phyloP scores from a whole-genome alignment of 1,140 invertebrate species.

The Drosophila serrata region DNA sequence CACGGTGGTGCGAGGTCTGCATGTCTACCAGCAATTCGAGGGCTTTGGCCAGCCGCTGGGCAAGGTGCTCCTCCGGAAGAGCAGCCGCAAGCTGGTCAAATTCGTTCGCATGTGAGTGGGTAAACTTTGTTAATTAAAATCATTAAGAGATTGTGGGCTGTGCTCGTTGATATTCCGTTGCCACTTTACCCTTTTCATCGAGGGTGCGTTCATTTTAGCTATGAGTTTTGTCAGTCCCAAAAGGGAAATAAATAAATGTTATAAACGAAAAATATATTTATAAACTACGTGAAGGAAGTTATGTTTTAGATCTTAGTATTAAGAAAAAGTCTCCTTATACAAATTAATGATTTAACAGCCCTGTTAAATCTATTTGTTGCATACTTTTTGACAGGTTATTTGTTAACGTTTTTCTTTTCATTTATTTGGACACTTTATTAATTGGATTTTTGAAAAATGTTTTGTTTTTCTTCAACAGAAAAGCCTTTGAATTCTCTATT shows the following conservation, averaged over 20 bases:
- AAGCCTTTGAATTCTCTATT: neutral
- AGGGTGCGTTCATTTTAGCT: neutral
- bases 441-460: neutral
- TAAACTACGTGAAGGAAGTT: neutral
- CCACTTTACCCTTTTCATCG: neutral
- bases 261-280: neutral
- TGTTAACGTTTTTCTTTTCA: neutral
- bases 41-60: conserved; percentile 82
- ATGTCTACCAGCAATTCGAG: conserved; percentile 86
- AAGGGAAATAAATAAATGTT: neutral
- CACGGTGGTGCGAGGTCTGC: conserved; percentile 87
- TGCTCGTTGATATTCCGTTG: conserved; percentile 11
- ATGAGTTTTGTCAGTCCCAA: neutral
- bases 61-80: conserved; percentile 78
- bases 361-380: neutral
- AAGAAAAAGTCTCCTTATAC: neutral
- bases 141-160: conserved; percentile 30
- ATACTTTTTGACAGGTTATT: neutral
- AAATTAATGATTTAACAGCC: neutral
- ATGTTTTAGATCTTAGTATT: neutral
- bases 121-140: conserved; percentile 72
- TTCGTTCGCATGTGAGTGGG: conserved; percentile 67
- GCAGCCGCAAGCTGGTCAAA: conserved; percentile 76
- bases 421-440: neutral
- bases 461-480: neutral